Conservation (phyloP, 1,140 invertebrate genomes). For the Temnothorax curvispinosus region DNA sequence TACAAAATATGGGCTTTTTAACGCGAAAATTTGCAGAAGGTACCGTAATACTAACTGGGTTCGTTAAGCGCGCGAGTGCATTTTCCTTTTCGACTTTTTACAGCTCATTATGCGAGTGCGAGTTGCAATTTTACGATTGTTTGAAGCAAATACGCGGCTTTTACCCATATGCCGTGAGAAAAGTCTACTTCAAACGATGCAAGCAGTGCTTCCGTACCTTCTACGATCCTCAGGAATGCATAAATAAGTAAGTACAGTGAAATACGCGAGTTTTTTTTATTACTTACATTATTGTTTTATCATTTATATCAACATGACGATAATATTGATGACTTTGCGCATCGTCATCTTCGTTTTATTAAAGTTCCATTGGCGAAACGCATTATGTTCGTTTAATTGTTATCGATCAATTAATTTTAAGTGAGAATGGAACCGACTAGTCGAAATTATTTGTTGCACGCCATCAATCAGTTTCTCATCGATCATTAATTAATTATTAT, state of each 20-base stretch:
- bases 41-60: background rate
- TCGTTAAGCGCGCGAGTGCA: background rate
- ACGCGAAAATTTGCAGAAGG: constrained; percentile 27
- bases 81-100: background rate
- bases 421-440: background rate
- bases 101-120: constrained; percentile 45
- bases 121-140: constrained; percentile 30
- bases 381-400: constrained; percentile 10
- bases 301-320: background rate
- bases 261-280: background rate
- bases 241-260: background rate
- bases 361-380: background rate
- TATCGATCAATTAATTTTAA: constrained; percentile 15
- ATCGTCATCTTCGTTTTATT: background rate
- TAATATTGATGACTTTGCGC: background rate
- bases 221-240: background rate
- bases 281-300: background rate
- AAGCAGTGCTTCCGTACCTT: constrained; percentile 25
- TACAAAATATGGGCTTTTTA: constrained; percentile 19
- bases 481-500: constrained; percentile 31
- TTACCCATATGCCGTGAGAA: background rate
- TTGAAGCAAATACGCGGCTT: background rate
- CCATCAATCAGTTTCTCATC: background rate
- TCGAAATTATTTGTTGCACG: constrained; percentile 23
- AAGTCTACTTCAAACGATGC: constrained; percentile 21